phyloP scores from a whole-genome alignment of 2,113 vertebrate genomes.

The Oryzias melastigma region DNA sequence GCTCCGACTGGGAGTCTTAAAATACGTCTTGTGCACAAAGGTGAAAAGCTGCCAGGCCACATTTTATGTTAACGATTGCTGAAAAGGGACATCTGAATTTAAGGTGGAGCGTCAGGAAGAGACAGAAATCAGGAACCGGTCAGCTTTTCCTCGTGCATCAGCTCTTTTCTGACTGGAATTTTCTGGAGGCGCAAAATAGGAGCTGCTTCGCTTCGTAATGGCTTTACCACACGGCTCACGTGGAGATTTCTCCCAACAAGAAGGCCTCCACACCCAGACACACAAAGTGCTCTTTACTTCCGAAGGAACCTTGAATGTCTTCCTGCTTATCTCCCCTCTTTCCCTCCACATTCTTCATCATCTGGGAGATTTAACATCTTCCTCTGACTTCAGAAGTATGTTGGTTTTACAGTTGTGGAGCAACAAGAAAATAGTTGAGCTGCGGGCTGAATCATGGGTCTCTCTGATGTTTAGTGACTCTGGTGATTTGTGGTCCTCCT shows the following conservation, averaged over 20 bases:
- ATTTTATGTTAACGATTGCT: constrained; percentile 19
- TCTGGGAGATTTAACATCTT: constrained; percentile 45
- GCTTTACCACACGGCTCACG: constrained; percentile 70
- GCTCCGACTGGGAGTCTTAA: constrained; percentile 30
- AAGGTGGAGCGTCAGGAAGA: constrained; percentile 38
- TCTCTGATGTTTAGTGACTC: constrained; percentile 40
- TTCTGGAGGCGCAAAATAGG: constrained; percentile 55
- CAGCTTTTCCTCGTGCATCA: constrained; percentile 69
- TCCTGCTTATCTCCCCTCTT: constrained; percentile 29
- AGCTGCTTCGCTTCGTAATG: constrained; percentile 65
- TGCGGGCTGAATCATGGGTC: constrained; percentile 33
- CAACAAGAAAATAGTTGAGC: constrained; percentile 43
- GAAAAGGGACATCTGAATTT: constrained; percentile 23
- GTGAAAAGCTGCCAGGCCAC: constrained; percentile 36
- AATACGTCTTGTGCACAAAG: constrained; percentile 23
- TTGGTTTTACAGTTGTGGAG: constrained; percentile 37
- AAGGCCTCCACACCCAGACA: constrained; percentile 71
- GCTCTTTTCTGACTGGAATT: constrained; percentile 71
- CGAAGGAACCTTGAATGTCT: constrained; percentile 71
- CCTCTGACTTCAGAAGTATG: constrained; percentile 45
- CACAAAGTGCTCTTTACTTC: constrained; percentile 64
- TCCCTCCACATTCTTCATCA: constrained; percentile 41
- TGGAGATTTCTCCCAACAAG: constrained; percentile 61
- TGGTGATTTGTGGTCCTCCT: constrained; percentile 58
- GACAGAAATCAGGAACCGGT: constrained; percentile 52